Evolutionary conservation across 1,140 invertebrate species (phyloP).

Genomic region (Wasmannia auropunctata): DNA sequence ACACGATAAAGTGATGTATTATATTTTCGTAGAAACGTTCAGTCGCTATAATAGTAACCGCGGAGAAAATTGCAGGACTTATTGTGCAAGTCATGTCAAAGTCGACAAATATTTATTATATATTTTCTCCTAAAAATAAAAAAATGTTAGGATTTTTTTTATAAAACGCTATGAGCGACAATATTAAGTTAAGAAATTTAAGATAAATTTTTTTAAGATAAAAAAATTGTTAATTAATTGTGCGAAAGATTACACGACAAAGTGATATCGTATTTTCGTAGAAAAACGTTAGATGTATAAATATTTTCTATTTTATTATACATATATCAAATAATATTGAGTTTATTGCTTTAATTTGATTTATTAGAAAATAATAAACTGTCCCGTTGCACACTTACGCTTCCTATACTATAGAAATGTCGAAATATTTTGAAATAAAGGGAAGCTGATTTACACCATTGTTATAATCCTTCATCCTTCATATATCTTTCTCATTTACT

Average conservation of each 20-base stretch:
- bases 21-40: no score
- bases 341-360: neutral
- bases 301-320: neutral
- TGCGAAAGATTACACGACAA: neutral
- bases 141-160: neutral
- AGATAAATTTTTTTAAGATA: no score
- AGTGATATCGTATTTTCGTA: neutral
- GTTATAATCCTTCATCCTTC: neutral
- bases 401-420: neutral
- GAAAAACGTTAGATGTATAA: neutral
- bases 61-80: neutral
- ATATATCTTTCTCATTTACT: conserved; percentile 12
- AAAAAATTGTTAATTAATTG: no score
- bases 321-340: neutral
- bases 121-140: neutral
- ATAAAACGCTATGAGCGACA: neutral
- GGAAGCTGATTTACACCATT: neutral
- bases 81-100: neutral
- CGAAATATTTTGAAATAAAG: neutral
- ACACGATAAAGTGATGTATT: no score
- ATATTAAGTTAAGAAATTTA: no score
- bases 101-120: neutral
- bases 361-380: neutral
- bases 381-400: no score
- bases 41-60: neutral